phyloP scores from a whole-genome alignment of 2,888 invertebrate species.

The Drosophila yooni region DNA sequence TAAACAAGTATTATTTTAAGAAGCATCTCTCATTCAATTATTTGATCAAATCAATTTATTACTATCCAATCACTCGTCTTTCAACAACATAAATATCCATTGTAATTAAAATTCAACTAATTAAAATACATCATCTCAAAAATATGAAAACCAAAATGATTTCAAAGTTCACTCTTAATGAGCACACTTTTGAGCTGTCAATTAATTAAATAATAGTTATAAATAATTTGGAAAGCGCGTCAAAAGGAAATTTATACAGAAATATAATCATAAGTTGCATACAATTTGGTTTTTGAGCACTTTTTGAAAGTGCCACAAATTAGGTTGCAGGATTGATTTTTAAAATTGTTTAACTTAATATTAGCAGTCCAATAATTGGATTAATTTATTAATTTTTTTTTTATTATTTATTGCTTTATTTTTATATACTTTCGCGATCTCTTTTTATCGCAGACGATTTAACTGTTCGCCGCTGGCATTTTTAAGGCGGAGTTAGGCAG shows the following conservation, averaged over 20 bases:
- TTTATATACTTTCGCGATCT: neutral
- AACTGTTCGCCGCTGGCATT: neutral
- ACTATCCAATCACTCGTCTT: neutral
- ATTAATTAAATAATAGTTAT: neutral
- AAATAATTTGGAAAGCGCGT: neutral
- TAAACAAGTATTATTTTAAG: neutral
- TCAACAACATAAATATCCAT: neutral
- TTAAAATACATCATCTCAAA: neutral
- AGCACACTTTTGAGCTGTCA: neutral
- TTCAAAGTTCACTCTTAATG: neutral
- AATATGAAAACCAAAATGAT: neutral
- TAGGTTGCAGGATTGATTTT: neutral
- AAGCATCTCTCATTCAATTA: neutral
- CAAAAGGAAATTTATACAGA: neutral
- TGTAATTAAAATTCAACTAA: too few relatives aligned
- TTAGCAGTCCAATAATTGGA: neutral
- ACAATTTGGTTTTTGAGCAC: neutral
- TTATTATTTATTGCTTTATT: neutral
- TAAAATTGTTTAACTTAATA: neutral
- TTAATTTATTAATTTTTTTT: neutral
- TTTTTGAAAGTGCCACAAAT: neutral
- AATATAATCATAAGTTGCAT: neutral
- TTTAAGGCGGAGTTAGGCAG: too few relatives aligned
- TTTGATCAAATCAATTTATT: neutral
- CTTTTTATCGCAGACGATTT: neutral